Evolutionary conservation across 2,888 invertebrate species (phyloP).

Genomic region (Smittia sp.): DNA sequence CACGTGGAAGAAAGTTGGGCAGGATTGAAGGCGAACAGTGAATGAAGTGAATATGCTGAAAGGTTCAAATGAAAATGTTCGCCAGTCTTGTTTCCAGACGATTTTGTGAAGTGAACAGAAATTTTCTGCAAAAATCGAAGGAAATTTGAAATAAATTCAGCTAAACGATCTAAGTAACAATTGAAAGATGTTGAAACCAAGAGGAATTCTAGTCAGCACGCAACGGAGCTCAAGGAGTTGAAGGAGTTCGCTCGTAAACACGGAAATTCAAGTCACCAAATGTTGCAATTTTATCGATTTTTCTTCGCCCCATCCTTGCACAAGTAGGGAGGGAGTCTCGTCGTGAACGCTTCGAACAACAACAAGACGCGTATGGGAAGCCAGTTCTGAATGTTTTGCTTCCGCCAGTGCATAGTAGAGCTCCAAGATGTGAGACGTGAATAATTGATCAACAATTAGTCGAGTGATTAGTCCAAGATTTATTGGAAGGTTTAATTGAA

Average conservation of each 20-base stretch:
- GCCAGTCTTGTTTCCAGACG: no score
- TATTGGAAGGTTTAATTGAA: background rate
- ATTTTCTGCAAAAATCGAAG: background rate
- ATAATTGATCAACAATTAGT: background rate
- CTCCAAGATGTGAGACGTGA: background rate
- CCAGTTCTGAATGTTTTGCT: background rate
- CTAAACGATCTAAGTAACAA: background rate
- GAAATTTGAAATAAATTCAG: background rate
- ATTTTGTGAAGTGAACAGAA: background rate
- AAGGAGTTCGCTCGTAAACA: background rate
- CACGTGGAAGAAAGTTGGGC: background rate
- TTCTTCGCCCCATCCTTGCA: constrained; percentile 33
- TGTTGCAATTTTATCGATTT: constrained; percentile 41
- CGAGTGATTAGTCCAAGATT: background rate
- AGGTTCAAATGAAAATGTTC: no score
- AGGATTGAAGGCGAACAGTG: no score
- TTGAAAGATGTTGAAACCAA: background rate
- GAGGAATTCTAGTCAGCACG: no score
- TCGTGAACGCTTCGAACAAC: background rate
- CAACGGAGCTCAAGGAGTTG: background rate
- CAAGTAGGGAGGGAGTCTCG: constrained; percentile 15
- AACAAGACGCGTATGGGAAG: constrained; percentile 10
- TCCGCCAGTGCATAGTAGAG: no score
- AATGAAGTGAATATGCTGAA: no score
- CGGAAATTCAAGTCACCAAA: constrained; percentile 5